These are phyloP conservation scores for Dryocosmus kuriphilus DNA, from an alignment of 2,888 invertebrate species.

Conservation along the genomic window DNA sequence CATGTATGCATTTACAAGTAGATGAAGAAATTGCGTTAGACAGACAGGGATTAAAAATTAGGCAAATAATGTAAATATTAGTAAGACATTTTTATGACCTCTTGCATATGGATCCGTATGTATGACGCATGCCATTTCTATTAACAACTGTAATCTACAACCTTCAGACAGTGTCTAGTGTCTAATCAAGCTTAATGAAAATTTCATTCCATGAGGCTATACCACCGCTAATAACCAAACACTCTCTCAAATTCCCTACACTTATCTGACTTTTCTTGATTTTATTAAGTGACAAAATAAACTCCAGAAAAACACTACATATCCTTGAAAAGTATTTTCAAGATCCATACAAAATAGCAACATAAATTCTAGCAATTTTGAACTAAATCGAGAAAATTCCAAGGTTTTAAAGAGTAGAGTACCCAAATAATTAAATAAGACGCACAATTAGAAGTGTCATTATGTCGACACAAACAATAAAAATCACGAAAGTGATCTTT, in stretches of 20 bases:
- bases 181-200: slow-evolving; percentile 29
- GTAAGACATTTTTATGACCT: slow-evolving; percentile 35
- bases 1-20: slow-evolving; percentile 24
- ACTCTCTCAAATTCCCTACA: not conserved
- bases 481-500: slow-evolving; percentile 4
- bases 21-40: slow-evolving; percentile 36
- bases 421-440: slow-evolving; percentile 14
- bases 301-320: not conserved
- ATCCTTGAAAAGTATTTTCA: not conserved
- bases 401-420: not conserved
- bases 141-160: slow-evolving; percentile 26
- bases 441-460: slow-evolving; percentile 38
- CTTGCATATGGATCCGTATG: slow-evolving; percentile 34
- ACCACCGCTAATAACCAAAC: slow-evolving; percentile 7
- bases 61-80: slow-evolving; percentile 37
- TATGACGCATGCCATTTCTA: slow-evolving; percentile 32
- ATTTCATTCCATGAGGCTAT: slow-evolving; percentile 5
- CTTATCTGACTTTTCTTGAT: not conserved
- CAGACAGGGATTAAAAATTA: slow-evolving; percentile 30
- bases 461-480: slow-evolving; percentile 25
- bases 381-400: slow-evolving; percentile 22
- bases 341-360: not conserved
- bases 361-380: not conserved
- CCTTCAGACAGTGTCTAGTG: slow-evolving; percentile 21
- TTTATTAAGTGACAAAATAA: not conserved